phyloP scores from a whole-genome alignment of 2,113 vertebrate genomes.

The Anser brachyrhynchus region DNA sequence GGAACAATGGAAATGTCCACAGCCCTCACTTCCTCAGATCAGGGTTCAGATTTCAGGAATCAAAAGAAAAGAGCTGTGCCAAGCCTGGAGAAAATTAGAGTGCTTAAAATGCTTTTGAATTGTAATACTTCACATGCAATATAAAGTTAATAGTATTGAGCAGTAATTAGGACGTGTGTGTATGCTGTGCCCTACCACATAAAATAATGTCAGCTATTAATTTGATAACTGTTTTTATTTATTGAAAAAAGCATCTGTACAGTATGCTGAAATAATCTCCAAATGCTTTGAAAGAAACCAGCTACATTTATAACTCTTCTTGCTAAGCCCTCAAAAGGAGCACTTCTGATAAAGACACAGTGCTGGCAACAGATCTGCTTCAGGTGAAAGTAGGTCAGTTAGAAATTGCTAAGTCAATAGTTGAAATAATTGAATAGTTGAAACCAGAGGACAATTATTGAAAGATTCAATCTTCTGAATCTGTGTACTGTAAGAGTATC shows the following conservation, averaged over 20 bases:
- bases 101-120: constrained; percentile 2
- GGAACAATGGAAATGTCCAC: constrained; percentile 23
- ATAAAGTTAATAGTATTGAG: neutral
- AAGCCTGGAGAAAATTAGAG: constrained; percentile 5
- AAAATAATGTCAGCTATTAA: neutral
- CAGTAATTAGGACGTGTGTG: neutral
- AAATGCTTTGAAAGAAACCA: neutral
- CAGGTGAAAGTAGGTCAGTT: constrained; percentile 10
- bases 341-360: neutral
- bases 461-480: constrained; percentile 1
- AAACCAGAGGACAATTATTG: constrained; percentile 7
- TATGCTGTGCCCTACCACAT: neutral
- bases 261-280: constrained; percentile 11
- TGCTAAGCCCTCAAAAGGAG: neutral
- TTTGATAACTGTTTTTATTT: constrained; percentile 7
- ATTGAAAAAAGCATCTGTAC: neutral
- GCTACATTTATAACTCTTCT: neutral
- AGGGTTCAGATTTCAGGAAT: constrained; percentile 36
- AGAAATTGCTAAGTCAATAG: neutral
- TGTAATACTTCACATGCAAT: neutral
- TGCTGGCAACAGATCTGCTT: neutral
- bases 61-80: neutral
- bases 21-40: constrained; percentile 24
- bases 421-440: constrained; percentile 12
- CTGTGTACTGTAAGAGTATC: neutral